Conservation (phyloP, 1,140 invertebrate genomes). For the Listronotus oregonensis region DNA sequence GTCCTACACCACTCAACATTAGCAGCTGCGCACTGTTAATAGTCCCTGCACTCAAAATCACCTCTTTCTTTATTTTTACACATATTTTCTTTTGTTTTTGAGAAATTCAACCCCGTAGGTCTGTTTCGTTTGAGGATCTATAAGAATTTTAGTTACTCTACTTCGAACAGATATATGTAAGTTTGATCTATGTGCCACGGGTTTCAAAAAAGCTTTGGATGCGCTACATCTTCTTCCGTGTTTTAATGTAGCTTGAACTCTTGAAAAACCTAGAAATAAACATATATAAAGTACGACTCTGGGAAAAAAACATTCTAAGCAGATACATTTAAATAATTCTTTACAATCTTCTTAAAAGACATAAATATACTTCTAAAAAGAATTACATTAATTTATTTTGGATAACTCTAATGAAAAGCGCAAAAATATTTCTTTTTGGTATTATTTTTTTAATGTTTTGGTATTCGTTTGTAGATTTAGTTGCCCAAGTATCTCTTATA, state of each 20-base stretch:
- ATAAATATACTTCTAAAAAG: too few relatives aligned
- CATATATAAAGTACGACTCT: background rate
- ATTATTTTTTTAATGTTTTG: too few relatives aligned
- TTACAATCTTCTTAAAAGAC: too few relatives aligned
- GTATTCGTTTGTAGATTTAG: too few relatives aligned
- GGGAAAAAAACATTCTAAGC: background rate
- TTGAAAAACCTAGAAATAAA: constrained; percentile 43
- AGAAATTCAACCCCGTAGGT: constrained; percentile 75
- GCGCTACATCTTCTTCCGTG: constrained; percentile 73
- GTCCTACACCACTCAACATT: constrained; percentile 91
- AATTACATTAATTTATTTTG: too few relatives aligned
- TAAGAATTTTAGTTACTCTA: constrained; percentile 69
- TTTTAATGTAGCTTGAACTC: constrained; percentile 69
- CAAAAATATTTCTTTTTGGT: too few relatives aligned
- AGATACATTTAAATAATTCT: too few relatives aligned
- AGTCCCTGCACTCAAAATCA: constrained; percentile 84
- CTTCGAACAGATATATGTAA: constrained; percentile 71
- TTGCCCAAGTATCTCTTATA: too few relatives aligned
- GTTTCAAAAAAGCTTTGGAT: constrained; percentile 70
- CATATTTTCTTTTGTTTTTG: constrained; percentile 69
- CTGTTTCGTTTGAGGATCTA: constrained; percentile 64
- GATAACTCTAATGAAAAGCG: too few relatives aligned
- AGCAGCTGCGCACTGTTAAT: constrained; percentile 90
- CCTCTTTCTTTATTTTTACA: constrained; percentile 80
- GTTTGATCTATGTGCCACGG: constrained; percentile 66